A percentile compares a stretch with the other conserved stretches of the same genome.
These are phyloP conservation scores for Diacarnus erythraeanus DNA, from an alignment of 37 sponge, comb jelly and placozoan genomes.

Conservation along the genomic window DNA sequence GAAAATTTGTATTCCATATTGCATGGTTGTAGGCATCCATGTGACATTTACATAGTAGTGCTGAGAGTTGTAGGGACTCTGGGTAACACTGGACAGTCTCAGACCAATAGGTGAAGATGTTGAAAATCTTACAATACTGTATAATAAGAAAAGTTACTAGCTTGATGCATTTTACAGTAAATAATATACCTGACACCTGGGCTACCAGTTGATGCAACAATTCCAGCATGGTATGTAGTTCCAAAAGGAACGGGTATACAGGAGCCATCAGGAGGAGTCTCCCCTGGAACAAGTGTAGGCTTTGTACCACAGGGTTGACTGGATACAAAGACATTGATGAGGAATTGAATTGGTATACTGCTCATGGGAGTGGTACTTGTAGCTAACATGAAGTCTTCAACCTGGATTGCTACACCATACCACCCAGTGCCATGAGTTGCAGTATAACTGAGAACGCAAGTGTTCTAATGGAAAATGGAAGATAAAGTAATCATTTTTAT, in stretches of 20 bases:
- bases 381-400: constrained; percentile 36
- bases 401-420: constrained; percentile 42
- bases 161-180: too few species aligned
- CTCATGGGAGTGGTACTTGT: constrained; percentile 22
- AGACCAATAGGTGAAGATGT: constrained; percentile 36
- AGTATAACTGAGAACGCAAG: constrained; percentile 10
- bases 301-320: constrained; percentile 4
- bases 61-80: background rate
- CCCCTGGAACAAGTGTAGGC: background rate
- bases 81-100: constrained; percentile 3
- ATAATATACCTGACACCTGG: constrained; percentile 17
- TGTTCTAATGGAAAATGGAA: constrained; percentile 4
- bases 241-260: constrained; percentile 28
- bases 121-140: constrained; percentile 24
- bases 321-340: constrained; percentile 24
- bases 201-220: constrained; percentile 21
- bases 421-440: constrained; percentile 22
- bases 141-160: background rate
- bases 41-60: constrained; percentile 32
- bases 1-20: constrained; percentile 30
- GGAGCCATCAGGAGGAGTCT: constrained; percentile 27
- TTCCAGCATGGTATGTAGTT: constrained; percentile 7
- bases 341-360: constrained; percentile 54
- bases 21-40: constrained; percentile 25
- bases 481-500: too few species aligned